These are phyloP conservation scores for Pogonocherus hispidulus DNA, from an alignment of 2,888 invertebrate species.

Conservation along the genomic window DNA sequence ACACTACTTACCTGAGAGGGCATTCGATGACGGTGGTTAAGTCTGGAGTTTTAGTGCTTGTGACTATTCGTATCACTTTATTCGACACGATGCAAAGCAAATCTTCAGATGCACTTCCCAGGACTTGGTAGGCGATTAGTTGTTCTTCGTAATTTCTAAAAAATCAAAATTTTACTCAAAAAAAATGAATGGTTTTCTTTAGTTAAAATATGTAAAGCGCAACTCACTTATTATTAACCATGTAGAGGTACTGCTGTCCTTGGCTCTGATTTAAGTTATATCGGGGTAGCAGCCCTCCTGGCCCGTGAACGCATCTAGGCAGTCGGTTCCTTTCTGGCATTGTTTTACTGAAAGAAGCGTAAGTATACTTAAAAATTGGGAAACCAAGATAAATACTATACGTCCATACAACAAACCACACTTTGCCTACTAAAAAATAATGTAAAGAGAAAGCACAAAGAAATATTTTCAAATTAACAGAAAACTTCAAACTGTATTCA, in stretches of 20 bases:
- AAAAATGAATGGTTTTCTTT: no score
- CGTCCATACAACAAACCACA: no score
- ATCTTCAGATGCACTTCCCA: slow-evolving; percentile 83
- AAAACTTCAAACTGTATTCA: no score
- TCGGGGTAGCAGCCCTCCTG: slow-evolving; percentile 87
- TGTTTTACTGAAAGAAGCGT: slow-evolving; percentile 76
- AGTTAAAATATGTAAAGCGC: no score
- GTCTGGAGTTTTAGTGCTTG: slow-evolving; percentile 72
- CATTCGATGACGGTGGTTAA: slow-evolving; percentile 74
- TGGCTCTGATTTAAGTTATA: slow-evolving; percentile 83
- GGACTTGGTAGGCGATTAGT: slow-evolving; percentile 86
- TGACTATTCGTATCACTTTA: slow-evolving; percentile 80
- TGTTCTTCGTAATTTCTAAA: slow-evolving; percentile 79
- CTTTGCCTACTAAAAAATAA: no score
- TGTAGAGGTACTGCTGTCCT: slow-evolving; percentile 83
- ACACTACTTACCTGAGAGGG: slow-evolving; percentile 71
- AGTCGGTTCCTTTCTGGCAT: slow-evolving; percentile 79
- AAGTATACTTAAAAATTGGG: no score
- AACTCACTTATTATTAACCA: slow-evolving; percentile 64
- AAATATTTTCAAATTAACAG: no score
- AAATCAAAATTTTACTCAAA: slow-evolving; percentile 28
- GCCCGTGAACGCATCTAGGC: slow-evolving; percentile 77
- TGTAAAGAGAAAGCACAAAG: no score
- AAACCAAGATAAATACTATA: no score
- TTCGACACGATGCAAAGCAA: slow-evolving; percentile 86